Conservation (phyloP, 2,888 invertebrate species). For the Pristionchus maxplancki region DNA sequence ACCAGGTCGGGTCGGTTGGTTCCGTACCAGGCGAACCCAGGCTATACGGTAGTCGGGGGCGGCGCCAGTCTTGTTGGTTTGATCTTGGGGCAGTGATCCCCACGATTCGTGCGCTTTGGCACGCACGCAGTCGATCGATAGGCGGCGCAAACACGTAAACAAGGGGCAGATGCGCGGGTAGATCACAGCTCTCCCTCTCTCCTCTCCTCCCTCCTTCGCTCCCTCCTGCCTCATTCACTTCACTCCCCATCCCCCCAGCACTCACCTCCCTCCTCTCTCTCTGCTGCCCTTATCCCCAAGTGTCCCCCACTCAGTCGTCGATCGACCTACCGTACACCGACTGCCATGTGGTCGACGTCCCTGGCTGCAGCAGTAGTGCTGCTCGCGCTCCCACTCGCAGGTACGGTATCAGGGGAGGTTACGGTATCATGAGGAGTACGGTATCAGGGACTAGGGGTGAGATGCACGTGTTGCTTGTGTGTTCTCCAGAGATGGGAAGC, state of each 20-base stretch:
- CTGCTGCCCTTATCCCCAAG: not conserved
- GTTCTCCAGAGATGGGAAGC: too few relatives aligned
- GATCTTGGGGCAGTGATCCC: not conserved
- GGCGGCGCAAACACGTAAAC: not conserved
- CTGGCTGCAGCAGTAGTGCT: not conserved
- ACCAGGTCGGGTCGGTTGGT: too few relatives aligned
- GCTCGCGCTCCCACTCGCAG: constrained; percentile 3
- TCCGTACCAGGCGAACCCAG: too few relatives aligned
- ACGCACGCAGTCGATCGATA: not conserved
- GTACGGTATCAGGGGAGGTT: not conserved
- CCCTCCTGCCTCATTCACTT: not conserved
- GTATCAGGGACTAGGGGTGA: too few relatives aligned
- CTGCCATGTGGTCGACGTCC: constrained; percentile 20
- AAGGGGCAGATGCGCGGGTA: not conserved
- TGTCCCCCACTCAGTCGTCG: too few relatives aligned
- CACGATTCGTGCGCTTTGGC: not conserved
- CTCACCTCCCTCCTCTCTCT: not conserved
- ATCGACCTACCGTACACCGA: too few relatives aligned
- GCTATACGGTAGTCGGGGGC: not conserved
- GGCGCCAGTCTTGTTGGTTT: not conserved
- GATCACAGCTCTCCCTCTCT: not conserved
- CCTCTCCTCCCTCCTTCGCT: not conserved
- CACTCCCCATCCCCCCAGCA: not conserved
- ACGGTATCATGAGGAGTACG: too few relatives aligned
- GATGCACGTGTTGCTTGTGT: too few relatives aligned